Conservation (phyloP, 1,140 invertebrate genomes). For the Zeugodacus cucurbitae region DNA sequence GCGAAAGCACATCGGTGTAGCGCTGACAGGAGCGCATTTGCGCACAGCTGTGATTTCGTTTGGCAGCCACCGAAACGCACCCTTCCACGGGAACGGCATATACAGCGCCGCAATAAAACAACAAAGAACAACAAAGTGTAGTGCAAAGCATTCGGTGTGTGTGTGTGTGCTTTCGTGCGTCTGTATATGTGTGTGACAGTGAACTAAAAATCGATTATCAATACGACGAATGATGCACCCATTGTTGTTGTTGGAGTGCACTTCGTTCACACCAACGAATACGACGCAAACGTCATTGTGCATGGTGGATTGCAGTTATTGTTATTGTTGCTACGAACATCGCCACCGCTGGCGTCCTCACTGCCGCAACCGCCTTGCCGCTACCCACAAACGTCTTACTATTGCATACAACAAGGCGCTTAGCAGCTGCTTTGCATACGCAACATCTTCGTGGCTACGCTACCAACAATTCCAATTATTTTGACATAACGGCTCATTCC, state of each 20-base stretch:
- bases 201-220: slow-evolving; percentile 39
- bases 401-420: slow-evolving; percentile 39
- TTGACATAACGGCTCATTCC: slow-evolving; percentile 56
- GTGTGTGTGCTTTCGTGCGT: background rate
- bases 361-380: background rate
- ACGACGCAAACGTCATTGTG: background rate
- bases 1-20: background rate
- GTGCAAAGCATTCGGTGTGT: background rate
- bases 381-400: slow-evolving; percentile 1
- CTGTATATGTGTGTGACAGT: background rate
- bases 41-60: background rate
- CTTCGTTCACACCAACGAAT: slow-evolving; percentile 16
- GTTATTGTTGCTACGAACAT: background rate
- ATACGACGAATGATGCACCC: slow-evolving; percentile 14
- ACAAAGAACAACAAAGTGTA: background rate
- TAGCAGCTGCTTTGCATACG: background rate
- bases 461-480: slow-evolving; percentile 63
- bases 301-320: background rate
- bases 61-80: background rate
- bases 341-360: background rate
- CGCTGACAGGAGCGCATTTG: background rate
- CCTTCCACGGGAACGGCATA: background rate
- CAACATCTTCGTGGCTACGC: background rate
- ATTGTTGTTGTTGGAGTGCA: slow-evolving; percentile 19
- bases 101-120: background rate